Percentiles rank a stretch among this genome's conserved stretches.
phyloP scores from a whole-genome alignment of 2,888 invertebrate genomes.

The Trisateles emortualis region DNA sequence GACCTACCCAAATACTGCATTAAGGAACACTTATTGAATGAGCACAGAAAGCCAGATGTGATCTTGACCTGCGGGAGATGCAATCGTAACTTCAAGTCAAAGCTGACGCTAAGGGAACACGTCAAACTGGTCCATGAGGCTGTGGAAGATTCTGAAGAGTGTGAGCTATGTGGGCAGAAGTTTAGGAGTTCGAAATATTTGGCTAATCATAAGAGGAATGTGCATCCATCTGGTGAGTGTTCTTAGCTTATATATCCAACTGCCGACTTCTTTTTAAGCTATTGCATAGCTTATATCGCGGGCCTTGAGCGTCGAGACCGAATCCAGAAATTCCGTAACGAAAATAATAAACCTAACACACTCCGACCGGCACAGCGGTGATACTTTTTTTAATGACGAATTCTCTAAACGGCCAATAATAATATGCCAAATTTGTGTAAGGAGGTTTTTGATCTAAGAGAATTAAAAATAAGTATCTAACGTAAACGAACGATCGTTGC shows the following conservation, averaged over 20 bases:
- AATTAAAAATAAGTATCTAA: no score
- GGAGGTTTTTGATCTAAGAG: no score
- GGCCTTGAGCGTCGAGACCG: no score
- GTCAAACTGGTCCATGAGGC: slow-evolving; percentile 60
- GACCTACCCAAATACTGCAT: slow-evolving; percentile 49
- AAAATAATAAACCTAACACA: no score
- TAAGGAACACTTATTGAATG: slow-evolving; percentile 51
- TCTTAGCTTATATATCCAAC: background rate
- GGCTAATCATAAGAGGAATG: slow-evolving; percentile 60
- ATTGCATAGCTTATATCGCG: no score
- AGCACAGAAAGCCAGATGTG: slow-evolving; percentile 48
- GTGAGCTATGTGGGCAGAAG: slow-evolving; percentile 58
- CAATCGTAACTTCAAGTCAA: slow-evolving; percentile 53
- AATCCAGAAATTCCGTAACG: no score
- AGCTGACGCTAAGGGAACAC: slow-evolving; percentile 56
- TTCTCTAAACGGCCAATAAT: no score
- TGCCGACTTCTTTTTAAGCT: no score
- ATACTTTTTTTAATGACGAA: no score
- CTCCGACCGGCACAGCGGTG: no score
- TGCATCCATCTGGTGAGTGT: slow-evolving; percentile 58
- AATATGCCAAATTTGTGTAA: no score
- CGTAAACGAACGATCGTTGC: no score
- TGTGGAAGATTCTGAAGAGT: slow-evolving; percentile 52
- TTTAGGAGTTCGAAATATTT: slow-evolving; percentile 58
- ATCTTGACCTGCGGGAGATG: slow-evolving; percentile 48